Base-by-base conservation (phyloP, 2,888 invertebrate genomes). In the Odontothrips loti region DNA sequence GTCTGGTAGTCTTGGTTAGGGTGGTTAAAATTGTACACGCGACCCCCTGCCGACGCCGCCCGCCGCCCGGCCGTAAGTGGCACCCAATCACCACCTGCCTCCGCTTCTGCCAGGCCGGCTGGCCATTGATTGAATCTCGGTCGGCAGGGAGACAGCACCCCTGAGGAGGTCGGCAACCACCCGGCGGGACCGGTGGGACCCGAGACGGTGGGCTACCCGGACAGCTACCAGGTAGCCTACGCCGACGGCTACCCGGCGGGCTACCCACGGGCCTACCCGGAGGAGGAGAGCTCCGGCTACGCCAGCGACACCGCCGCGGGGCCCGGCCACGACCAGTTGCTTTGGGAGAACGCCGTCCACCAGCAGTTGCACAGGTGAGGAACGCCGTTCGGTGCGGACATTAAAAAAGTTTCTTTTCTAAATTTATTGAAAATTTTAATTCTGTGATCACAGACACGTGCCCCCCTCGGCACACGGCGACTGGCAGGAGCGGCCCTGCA, bases 271-370 rank as follows among this genome's bases (percentile, higher is more conserved):
- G 34, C 34, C 23, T 51, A 81, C 79, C 47, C 47, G 47, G 84
- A 84, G 79, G 85, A 84, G 27, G 94, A 95, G 85, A 95, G 95
- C 81, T 95, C 95, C 48, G 95, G 95, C 63, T 95, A 95, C 87
- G 93, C 94, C 80, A 95, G 95, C 86, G 95, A 95, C 86, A 93
- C 93, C 80, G 87, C 91, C n/a, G n/a, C n/a, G n/a, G n/a, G n/a
- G 17, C 88, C 88, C 75, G 85, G 84, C 6, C 84, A 85, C n/a
- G 84, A 84, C 81, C 85, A 34, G 84, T 83, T 58, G 79, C 81
- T 80, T 23, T 80, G 80, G 68, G 81, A 80, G 80, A 81, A 81
- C 79, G 51, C 75, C 75, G 47, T 79, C 79, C 79, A 85, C 82
- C 84, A n/a, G n/a, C n/a, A n/a, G n/a, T n/a, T 81, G 82, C 82